Evolutionary conservation across 2,797 vertebrate genomes (phyloP), one percentile per base, ranked within the genome.

Genomic region (Harpagifer antarcticus): DNA sequence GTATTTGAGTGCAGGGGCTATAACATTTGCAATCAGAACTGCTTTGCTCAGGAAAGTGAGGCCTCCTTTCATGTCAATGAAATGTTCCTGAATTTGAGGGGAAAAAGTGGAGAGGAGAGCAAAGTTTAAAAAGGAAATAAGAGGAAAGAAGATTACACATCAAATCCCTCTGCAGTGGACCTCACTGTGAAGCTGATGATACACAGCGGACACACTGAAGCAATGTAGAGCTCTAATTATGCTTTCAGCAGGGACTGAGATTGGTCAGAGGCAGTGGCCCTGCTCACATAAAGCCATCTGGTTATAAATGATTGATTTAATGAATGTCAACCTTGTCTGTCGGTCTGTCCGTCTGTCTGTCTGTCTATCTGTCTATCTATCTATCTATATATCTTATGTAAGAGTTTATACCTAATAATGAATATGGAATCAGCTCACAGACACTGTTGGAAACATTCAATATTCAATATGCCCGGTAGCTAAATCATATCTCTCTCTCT

Each of bases 121-220:
- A 19, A 27, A 45, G 7, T 17, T 37, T 27, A 54, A 27, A 73
- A 59, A 73, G 56, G 49, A 76, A 77, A 76, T 49, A 16, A 54
- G 50, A 53, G 54, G 47, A 76, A 61, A 66, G 62, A 27, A 76
- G 78, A 86, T 85, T 81, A 78, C 43, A 69, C 50, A 48, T 77
- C 16, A 76, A 74, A 82, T 78, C 71, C 69, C 55, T 81, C 74
- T 49, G 73, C 79, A 81, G 74, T 72, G 73, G 75, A 72, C 62
- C 73, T 73, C 56, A 67, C 76, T 81, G 84, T 55, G 79, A 84
- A 73, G 67, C 75, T 72, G 86, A 83, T 85, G 89, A 88, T 74
- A 76, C 62, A 77, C 78, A 72, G 74, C 56, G 2, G 20, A 73
- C 78, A 67, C 19, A 72, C 68, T 67, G 85, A 76, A 74, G 58